phyloP scores from a whole-genome alignment of 2,888 invertebrate species.

The Bursaphelenchus okinawaensis region DNA sequence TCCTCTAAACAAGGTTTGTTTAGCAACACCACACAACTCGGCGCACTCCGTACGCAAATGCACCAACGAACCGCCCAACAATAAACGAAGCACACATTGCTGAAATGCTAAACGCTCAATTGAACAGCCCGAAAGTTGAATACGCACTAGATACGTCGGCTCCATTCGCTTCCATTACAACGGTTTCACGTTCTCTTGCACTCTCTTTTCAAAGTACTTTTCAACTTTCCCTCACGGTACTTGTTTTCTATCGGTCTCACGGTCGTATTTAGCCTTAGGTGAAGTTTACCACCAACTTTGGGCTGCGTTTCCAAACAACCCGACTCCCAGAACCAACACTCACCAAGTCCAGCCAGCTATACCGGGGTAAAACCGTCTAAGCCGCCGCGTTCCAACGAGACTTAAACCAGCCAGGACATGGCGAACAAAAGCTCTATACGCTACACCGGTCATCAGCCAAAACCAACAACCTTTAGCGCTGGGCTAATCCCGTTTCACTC shows the following conservation, averaged over 20 bases:
- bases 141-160: slow-evolving; percentile 30
- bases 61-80: slow-evolving; percentile 5
- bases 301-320: slow-evolving; percentile 67
- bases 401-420: slow-evolving; percentile 23
- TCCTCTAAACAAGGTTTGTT: slow-evolving; percentile 12
- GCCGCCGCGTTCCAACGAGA: slow-evolving; percentile 46
- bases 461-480: slow-evolving; percentile 64
- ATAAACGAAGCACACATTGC: slow-evolving; percentile 6
- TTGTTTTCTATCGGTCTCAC: slow-evolving; percentile 67
- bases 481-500: slow-evolving; percentile 67
- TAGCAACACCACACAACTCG: slow-evolving; percentile 6
- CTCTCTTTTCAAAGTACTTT: slow-evolving; percentile 69
- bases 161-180: slow-evolving; percentile 60
- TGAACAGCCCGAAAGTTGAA: slow-evolving; percentile 8
- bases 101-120: background rate
- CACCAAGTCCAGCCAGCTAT: slow-evolving; percentile 23
- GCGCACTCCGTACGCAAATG: slow-evolving; percentile 24
- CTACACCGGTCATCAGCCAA: slow-evolving; percentile 62
- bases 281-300: slow-evolving; percentile 67
- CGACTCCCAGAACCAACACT: slow-evolving; percentile 62
- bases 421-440: slow-evolving; percentile 61
- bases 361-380: slow-evolving; percentile 60
- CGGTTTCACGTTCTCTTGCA: slow-evolving; percentile 66
- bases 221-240: slow-evolving; percentile 67
- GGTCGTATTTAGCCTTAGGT: slow-evolving; percentile 65